Evolutionary conservation across 1,140 invertebrate species (phyloP), one percentile per base, ranked within the genome.

Genomic region (Heliconius eleuchia): DNA sequence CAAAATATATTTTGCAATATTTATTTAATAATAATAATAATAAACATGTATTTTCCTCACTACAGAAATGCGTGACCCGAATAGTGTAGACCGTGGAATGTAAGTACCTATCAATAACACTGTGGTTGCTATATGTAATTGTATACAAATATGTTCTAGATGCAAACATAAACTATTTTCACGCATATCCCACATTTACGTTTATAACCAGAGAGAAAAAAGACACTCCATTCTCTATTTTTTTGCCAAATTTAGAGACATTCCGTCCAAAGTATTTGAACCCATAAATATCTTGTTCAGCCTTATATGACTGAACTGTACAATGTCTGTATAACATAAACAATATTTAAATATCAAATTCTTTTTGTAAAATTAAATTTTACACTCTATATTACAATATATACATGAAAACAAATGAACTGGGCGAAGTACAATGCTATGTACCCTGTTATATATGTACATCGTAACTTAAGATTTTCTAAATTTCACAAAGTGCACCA

Each of bases 371-470:
- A 82, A 87, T 84, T 71, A 82, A 84, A 78, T 82, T 80, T 78
- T 76, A 83, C 74, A 88, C 77, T 80, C 84, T 89, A 91, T 85
- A 84, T 80, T 89, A 87, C 84, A 88, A 84, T 91, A 91, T 92
- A 87, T 92, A 92, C 88, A 92, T 82, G 85, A 86, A 76, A 85
- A 84, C 82, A 88, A 81, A 79, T 85, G 57, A 87, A 91, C 85
- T 90, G 88, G 87, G 88, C 87, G 79, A 90, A 89, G 91, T 90
- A 92, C 88, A 84, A 30, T 16, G 60, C 60, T 60, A 42, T 71
- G 83, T 90, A 93, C 90, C 87, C 88, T 89, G 87, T 86, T 91
- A 89, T 91, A 87, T 89, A 46, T 46, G 42, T 46, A 88, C 88
- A 89, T 75, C 76, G 73, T 39, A 76, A 60, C 70, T 37, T 57